Base-by-base conservation (phyloP, 2,797 vertebrate genomes). In the Eospalax fontanierii region DNA sequence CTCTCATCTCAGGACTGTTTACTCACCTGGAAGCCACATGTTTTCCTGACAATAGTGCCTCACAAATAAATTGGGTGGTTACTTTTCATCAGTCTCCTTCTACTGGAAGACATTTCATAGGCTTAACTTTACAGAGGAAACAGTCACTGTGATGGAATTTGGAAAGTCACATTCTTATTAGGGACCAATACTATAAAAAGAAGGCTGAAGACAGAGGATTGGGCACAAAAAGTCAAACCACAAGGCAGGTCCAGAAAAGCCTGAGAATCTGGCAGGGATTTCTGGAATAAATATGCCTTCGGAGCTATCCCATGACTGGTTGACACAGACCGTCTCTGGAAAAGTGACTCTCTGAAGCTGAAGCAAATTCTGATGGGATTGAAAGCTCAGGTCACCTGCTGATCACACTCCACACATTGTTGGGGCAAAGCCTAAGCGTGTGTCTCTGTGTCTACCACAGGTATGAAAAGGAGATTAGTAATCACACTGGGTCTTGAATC, bases 31-130 rank as follows among this genome's bases (percentile, higher is more conserved):
- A 33, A 40, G 19, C 19, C 21, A 30, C 2, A 3, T 54, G 59
- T 79, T 84, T 57, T 79, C 14, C 71, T 70, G n/a, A 33, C 6
- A 61, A 68, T 70, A 73, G 78, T 89, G 78, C 83, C 19, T 94
- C 38, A 87, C 40, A 61, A 28, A 78, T 78, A 22, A 14, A 33
- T 65, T 63, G 35, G 33, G 2, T 33, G 50, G 8, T 19, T 50
- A 38, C 40, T 73, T 92, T 87, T 54, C 26, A 57, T 54, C 14
- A 33, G 40, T 10, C 15, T 76, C 35, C 57, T 43, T 93, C 2
- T 63, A 59, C 50, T 40, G 75, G 59, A 4, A 87, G 83, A 59
- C 26, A 90, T n/a, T 68, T 35, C 46, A 83, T 21, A 21, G 1
- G 15, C 70, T 85, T 68, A 33, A 57, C 54, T 46, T 90, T 65